Evolutionary conservation across 1,140 invertebrate genomes (phyloP).

Genomic region (Meteorus sp.): DNA sequence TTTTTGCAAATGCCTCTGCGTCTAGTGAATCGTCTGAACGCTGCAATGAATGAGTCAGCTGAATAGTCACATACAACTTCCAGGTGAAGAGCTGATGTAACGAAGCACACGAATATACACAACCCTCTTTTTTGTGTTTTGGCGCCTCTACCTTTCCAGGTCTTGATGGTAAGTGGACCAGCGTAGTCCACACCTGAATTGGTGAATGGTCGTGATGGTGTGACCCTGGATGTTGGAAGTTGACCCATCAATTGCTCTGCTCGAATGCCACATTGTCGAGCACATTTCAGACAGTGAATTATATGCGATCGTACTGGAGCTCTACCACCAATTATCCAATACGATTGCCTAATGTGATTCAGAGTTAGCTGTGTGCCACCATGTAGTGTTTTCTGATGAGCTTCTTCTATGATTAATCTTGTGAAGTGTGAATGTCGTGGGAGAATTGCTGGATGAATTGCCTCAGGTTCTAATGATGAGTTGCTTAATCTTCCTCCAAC

Average conservation of each 20-base stretch:
- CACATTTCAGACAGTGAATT: conserved; percentile 30
- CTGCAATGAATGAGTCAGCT: conserved; percentile 33
- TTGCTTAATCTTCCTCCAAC: conserved; percentile 3
- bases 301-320: conserved; percentile 21
- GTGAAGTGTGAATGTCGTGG: background rate
- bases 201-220: conserved; percentile 39
- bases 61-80: conserved; percentile 33
- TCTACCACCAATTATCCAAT: conserved; percentile 34
- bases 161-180: conserved; percentile 39
- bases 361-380: conserved; percentile 26
- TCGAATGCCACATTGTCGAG: background rate
- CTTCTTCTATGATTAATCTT: conserved; percentile 26
- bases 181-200: conserved; percentile 43
- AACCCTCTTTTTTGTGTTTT: conserved; percentile 7
- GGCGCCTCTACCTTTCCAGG: conserved; percentile 27
- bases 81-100: conserved; percentile 31
- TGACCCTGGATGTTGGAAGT: conserved; percentile 39
- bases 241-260: conserved; percentile 42
- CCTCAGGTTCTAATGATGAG: background rate
- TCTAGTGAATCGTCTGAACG: conserved; percentile 35
- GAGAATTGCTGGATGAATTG: background rate
- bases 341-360: background rate
- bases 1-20: conserved; percentile 20
- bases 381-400: conserved; percentile 34
- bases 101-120: conserved; percentile 37